Conservation (phyloP, 1,140 invertebrate genomes). For the Micrasema longulum region DNA sequence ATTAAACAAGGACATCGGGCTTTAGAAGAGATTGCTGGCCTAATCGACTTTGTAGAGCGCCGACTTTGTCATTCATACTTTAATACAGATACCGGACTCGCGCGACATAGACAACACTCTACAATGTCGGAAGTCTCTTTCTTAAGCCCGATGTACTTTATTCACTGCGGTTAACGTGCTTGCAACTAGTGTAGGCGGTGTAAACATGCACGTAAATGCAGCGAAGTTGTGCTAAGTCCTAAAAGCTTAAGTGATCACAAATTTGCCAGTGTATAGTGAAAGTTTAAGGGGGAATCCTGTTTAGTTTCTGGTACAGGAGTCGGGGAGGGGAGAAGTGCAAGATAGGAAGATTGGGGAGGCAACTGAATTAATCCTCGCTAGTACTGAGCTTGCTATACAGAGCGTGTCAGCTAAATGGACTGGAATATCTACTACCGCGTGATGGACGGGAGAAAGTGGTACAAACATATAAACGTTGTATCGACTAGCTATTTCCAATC, state of each 20-base stretch:
- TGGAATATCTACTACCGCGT: neutral
- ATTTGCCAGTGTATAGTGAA: neutral
- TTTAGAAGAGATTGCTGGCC: too few species aligned
- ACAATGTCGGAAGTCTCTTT: too few species aligned
- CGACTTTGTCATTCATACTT: too few species aligned
- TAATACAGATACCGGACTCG: too few species aligned
- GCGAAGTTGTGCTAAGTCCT: neutral
- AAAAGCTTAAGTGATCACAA: neutral
- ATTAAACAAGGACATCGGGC: too few species aligned
- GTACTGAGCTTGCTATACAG: neutral
- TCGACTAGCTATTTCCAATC: too few species aligned
- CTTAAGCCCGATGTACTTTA: too few species aligned
- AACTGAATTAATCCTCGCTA: neutral
- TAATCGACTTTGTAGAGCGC: too few species aligned
- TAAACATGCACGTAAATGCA: slow-evolving; percentile 8
- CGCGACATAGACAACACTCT: too few species aligned
- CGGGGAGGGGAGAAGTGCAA: too few species aligned
- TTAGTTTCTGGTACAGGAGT: too few species aligned
- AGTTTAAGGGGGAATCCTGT: neutral
- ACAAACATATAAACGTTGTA: too few species aligned
- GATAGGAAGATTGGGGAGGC: neutral
- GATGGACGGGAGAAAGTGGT: neutral
- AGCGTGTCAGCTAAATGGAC: slow-evolving; percentile 7
- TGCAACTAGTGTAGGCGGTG: neutral
- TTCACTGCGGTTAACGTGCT: neutral